A percentile compares a stretch with the other conserved stretches of the same genome.
phyloP scores from a whole-genome alignment of 2,113 vertebrate genomes.

The Ameiurus melas region DNA sequence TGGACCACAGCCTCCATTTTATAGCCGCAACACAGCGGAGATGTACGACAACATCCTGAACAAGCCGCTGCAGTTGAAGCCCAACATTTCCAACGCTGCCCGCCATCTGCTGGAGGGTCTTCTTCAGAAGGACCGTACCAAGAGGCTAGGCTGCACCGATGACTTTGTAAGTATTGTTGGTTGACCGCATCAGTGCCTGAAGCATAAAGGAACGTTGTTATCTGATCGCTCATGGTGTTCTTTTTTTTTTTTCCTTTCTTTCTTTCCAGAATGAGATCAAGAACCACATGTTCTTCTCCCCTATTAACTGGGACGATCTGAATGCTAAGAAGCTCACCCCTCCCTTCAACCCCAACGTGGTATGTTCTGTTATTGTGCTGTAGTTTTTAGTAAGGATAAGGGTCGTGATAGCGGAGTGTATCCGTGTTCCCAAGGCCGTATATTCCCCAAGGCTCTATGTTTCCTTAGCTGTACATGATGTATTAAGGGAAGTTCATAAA shows the following conservation, averaged over 20 bases:
- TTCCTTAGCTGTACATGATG: background rate
- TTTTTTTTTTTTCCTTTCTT: constrained; percentile 56
- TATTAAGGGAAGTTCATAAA: background rate
- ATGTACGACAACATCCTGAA: constrained; percentile 99
- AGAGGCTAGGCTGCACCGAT: constrained; percentile 89
- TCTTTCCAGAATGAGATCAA: constrained; percentile 91
- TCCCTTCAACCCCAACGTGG: constrained; percentile 99
- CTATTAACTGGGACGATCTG: constrained; percentile 99
- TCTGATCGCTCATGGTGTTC: background rate
- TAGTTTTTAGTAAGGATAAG: background rate
- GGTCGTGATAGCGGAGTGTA: background rate
- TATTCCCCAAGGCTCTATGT: background rate
- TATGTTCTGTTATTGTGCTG: constrained; percentile 64
- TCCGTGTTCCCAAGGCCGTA: background rate
- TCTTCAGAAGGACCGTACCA: constrained; percentile 92
- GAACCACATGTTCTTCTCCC: constrained; percentile 96
- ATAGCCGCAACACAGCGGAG: constrained; percentile 97
- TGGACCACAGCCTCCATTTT: constrained; percentile 88
- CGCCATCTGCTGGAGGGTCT: constrained; percentile 92
- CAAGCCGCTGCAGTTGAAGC: constrained; percentile 96
- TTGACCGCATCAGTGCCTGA: background rate
- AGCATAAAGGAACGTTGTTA: background rate
- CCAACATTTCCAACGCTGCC: constrained; percentile 96
- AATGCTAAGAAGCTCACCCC: constrained; percentile 98
- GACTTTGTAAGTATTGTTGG: constrained; percentile 89